A percentile compares a stretch with the other conserved stretches of the same genome.
phyloP scores from a whole-genome alignment of 2,888 invertebrate genomes.

The Morpho helenor region DNA sequence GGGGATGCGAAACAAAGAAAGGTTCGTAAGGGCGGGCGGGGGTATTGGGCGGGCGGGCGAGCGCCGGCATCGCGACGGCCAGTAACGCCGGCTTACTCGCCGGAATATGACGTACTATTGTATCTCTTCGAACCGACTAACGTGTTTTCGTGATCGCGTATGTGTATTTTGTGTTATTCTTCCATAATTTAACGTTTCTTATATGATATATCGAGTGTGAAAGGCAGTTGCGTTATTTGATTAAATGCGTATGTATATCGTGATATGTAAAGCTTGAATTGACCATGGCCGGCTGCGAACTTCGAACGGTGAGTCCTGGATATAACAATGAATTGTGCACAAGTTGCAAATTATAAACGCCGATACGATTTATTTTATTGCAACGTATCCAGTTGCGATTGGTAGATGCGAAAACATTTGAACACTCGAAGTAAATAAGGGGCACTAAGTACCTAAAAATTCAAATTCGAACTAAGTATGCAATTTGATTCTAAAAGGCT shows the following conservation, averaged over 20 bases:
- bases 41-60: slow-evolving; percentile 41
- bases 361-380: slow-evolving; percentile 21
- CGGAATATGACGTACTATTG: slow-evolving; percentile 38
- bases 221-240: slow-evolving; percentile 38
- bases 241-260: neutral
- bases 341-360: slow-evolving; percentile 26
- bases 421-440: no score
- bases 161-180: slow-evolving; percentile 41
- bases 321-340: slow-evolving; percentile 26
- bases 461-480: no score
- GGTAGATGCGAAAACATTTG: slow-evolving; percentile 7
- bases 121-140: slow-evolving; percentile 22
- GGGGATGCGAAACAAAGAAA: slow-evolving; percentile 74
- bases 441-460: no score
- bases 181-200: slow-evolving; percentile 13
- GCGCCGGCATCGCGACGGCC: slow-evolving; percentile 22
- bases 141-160: slow-evolving; percentile 31
- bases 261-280: slow-evolving; percentile 21
- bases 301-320: slow-evolving; percentile 30
- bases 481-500: no score
- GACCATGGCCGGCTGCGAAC: slow-evolving; percentile 26
- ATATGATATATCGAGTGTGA: slow-evolving; percentile 20
- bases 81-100: slow-evolving; percentile 61
- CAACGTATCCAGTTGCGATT: slow-evolving; percentile 9
- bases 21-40: slow-evolving; percentile 47